Evolutionary conservation across 2,797 vertebrate genomes (phyloP).

Genomic region (Carcharodon carcharias): DNA sequence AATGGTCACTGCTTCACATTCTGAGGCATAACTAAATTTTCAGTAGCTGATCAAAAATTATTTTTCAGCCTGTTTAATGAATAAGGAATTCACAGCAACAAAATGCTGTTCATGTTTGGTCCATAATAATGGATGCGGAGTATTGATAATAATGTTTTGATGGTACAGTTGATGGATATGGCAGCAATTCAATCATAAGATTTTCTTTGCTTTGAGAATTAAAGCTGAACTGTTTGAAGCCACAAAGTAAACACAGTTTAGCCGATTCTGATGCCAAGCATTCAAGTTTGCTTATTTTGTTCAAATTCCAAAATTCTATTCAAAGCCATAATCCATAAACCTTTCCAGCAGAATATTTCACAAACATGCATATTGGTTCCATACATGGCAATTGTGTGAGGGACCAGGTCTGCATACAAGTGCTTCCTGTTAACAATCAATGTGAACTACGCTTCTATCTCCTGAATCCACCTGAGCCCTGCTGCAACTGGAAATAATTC

Average conservation of each 20-base stretch:
- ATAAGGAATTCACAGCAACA: not conserved
- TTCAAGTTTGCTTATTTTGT: conserved; percentile 6
- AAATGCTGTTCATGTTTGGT: not conserved
- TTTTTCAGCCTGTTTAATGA: not conserved
- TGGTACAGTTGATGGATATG: not conserved
- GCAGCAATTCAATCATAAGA: not conserved
- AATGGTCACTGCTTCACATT: not conserved
- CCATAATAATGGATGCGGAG: not conserved
- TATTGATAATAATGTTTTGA: not conserved
- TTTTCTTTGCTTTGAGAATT: not conserved
- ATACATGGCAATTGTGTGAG: not conserved
- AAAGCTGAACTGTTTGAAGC: not conserved
- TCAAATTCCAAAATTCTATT: conserved; percentile 10
- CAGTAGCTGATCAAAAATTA: not conserved
- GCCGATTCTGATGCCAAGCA: not conserved
- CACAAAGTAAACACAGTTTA: not conserved
- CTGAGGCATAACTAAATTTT: not conserved
- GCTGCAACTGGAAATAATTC: not conserved
- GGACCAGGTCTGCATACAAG: not conserved
- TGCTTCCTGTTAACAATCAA: not conserved
- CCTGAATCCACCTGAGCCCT: not conserved
- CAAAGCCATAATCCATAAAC: not conserved
- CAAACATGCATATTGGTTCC: not conserved
- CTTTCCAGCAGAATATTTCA: not conserved
- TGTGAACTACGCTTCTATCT: not conserved